Conservation (phyloP, 92 coral and sea anemone species). For the Porites divaricata region DNA sequence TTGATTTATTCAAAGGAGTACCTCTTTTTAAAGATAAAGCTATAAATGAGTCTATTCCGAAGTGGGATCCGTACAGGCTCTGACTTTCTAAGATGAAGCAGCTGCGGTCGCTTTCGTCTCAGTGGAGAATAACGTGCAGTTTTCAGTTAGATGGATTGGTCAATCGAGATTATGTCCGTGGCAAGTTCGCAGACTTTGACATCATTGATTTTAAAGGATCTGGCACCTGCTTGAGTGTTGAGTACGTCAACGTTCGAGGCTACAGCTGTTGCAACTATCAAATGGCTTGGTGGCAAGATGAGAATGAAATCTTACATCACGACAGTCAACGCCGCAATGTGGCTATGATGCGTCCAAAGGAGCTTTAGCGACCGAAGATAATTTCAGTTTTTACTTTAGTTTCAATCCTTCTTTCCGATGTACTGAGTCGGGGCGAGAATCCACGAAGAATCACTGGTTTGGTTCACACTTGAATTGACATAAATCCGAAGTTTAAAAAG, state of each 20-base stretch:
- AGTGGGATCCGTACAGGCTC: constrained; percentile 59
- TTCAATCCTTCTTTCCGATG: constrained; percentile 17
- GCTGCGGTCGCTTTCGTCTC: constrained; percentile 39
- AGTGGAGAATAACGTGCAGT: constrained; percentile 71
- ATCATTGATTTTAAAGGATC: constrained; percentile 39
- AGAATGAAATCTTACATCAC: constrained; percentile 2
- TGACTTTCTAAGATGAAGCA: constrained; percentile 36
- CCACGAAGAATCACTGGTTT: constrained; percentile 50
- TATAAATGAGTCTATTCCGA: constrained; percentile 28
- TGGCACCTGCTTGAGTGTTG: constrained; percentile 44
- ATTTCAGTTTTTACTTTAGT: constrained; percentile 34
- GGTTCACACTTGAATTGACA: constrained; percentile 21
- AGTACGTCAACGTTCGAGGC: constrained; percentile 64
- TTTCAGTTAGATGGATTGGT: constrained; percentile 49
- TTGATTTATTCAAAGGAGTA: neutral
- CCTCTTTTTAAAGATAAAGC: constrained; percentile 26
- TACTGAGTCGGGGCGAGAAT: neutral
- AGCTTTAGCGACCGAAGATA: constrained; percentile 17
- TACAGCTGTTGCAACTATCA: constrained; percentile 32
- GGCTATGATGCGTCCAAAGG: constrained; percentile 25
- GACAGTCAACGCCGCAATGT: constrained; percentile 23
- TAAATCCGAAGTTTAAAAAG: neutral
- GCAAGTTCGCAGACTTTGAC: constrained; percentile 37
- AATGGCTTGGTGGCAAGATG: constrained; percentile 55
- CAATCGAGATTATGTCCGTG: constrained; percentile 60